These are phyloP conservation scores for Halictus quadricinctus DNA, from an alignment of 2,888 invertebrate species.

Conservation along the genomic window DNA sequence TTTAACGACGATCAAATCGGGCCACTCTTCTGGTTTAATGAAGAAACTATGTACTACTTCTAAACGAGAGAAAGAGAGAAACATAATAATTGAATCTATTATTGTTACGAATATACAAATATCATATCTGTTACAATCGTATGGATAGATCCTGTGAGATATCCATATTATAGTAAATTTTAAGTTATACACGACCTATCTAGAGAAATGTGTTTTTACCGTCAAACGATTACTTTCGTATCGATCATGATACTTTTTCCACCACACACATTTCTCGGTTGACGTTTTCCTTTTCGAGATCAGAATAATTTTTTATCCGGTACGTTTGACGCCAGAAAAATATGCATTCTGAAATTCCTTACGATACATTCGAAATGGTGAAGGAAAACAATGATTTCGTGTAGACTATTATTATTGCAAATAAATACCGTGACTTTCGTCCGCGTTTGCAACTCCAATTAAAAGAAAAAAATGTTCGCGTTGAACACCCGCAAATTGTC, in stretches of 20 bases:
- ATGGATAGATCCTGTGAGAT: conserved; percentile 36
- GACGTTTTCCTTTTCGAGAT: conserved; percentile 56
- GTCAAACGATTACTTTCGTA: conserved; percentile 6
- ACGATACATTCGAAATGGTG: conserved; percentile 30
- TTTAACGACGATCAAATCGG: conserved; percentile 53
- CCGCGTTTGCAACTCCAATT: conserved; percentile 5
- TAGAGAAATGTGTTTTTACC: conserved; percentile 53
- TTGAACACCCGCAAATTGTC: conserved; percentile 7
- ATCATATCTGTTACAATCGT: conserved; percentile 39
- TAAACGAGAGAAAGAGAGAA: conserved; percentile 26
- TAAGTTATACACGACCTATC: conserved; percentile 53
- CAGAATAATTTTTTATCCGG: background rate
- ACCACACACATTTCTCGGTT: conserved; percentile 49
- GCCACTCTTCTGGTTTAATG: conserved; percentile 48
- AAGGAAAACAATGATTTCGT: conserved; percentile 67
- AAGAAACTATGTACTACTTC: conserved; percentile 41
- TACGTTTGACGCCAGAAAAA: background rate
- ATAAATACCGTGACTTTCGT: conserved; percentile 68
- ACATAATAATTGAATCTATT: conserved; percentile 34
- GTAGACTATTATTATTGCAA: conserved; percentile 64
- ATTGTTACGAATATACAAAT: conserved; percentile 41
- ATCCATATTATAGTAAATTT: conserved; percentile 46
- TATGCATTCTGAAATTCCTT: conserved; percentile 21
- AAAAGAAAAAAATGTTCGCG: background rate
- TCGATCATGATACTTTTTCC: conserved; percentile 48